Conservation (phyloP, 2,113 vertebrate species). For the Hemiscyllium ocellatum region DNA sequence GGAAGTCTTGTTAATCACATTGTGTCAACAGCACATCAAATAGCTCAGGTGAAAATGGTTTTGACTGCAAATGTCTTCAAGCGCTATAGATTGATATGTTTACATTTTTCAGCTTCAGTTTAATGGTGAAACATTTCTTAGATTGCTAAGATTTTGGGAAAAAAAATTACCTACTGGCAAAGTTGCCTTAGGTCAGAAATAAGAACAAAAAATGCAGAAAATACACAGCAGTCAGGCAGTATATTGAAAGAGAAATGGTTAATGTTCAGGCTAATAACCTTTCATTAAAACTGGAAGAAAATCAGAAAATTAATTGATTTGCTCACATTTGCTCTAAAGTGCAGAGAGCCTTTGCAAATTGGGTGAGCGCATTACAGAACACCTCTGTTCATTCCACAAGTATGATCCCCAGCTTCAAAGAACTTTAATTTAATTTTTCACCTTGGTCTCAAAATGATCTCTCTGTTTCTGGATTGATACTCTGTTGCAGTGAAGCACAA, state of each 20-base stretch:
- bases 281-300: no score
- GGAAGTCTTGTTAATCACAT: neutral
- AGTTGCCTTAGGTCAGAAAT: neutral
- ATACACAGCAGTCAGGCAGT: neutral
- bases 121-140: neutral
- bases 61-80: neutral
- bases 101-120: neutral
- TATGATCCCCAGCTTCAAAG: neutral
- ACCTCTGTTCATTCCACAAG: neutral
- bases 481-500: no score
- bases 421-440: no score
- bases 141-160: neutral
- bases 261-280: no score
- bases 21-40: neutral
- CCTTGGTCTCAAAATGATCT: no score
- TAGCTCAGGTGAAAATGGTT: neutral
- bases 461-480: no score
- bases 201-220: neutral
- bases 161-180: neutral
- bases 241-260: neutral
- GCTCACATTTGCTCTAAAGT: neutral
- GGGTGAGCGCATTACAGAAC: neutral
- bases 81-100: neutral
- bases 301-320: neutral
- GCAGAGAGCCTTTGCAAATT: neutral